phyloP scores from a whole-genome alignment of 2,888 invertebrate genomes.

The Anaspis maculata region DNA sequence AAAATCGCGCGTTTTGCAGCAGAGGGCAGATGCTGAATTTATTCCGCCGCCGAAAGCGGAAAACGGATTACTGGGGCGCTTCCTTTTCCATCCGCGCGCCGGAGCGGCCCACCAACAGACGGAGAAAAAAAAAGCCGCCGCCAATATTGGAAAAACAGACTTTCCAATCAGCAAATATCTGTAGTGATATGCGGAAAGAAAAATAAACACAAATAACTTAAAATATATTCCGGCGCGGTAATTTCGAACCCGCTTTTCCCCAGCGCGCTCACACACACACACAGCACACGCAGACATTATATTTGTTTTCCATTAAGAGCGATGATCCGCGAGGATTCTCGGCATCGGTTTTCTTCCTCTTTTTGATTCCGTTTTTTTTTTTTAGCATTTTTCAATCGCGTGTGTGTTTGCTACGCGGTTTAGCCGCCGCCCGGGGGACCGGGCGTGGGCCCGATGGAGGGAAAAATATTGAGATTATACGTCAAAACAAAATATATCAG shows the following conservation, averaged over 20 bases:
- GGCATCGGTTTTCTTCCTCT: conserved; percentile 16
- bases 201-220: too few relatives aligned
- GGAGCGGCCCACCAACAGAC: neutral
- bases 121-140: neutral
- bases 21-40: conserved; percentile 5
- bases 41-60: conserved; percentile 5
- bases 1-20: conserved; percentile 7
- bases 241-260: too few relatives aligned
- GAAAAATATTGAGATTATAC: conserved; percentile 24
- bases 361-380: conserved; percentile 19
- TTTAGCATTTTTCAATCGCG: conserved; percentile 24
- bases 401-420: conserved; percentile 20
- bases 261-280: too few relatives aligned
- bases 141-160: too few relatives aligned
- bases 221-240: too few relatives aligned
- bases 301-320: conserved; percentile 17
- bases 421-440: too few relatives aligned
- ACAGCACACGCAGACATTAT: too few relatives aligned
- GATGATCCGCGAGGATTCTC: conserved; percentile 4
- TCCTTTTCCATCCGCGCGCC: too few relatives aligned
- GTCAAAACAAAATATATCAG: conserved; percentile 30
- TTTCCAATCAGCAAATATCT: too few relatives aligned
- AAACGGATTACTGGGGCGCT: conserved; percentile 7
- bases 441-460: conserved; percentile 16
- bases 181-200: too few relatives aligned